Base-by-base conservation (phyloP, 2,888 invertebrate species). In the Halictus quadricinctus region DNA sequence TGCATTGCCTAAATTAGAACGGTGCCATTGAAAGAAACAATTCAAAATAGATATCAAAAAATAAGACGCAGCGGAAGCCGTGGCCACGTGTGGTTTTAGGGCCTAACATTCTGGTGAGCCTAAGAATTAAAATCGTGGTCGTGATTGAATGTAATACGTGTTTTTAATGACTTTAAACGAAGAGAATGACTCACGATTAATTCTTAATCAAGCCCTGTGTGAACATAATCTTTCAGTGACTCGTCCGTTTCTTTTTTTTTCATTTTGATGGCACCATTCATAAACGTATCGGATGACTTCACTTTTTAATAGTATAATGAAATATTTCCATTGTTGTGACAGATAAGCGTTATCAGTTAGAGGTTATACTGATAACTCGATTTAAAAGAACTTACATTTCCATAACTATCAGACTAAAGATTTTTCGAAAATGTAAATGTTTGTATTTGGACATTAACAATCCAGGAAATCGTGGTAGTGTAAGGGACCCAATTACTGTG, bases 331-430 rank as follows among this genome's bases (percentile, higher is more conserved):
- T 43, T 66, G 36, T 75, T 75, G n/a, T 29, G 54, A 64, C 25
- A 74, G 18, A 72, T 46, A 29, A 21, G 46, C 21, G 13, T 72
- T 79, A 76, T 84, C 58, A 25, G 79, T 84, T 84, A 76, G 36
- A 84, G 72, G 78, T 84, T 84, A 76, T 79, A 72, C 13, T 46
- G 66, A 83, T 73, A 83, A 77, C 18, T 46, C 7, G 15, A 41
- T 58, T 15, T 4, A 46, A 18, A 69, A 46, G 2, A 76, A 69
- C 18, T 6, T n/a, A 15, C 25, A 29, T 13, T 15, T 41, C 3
- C 6, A 84, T 73, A 54, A 74, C n/a, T 10, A n/a, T 21, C 18
- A 18, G 60, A 46, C 41, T 48, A 50, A 21, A 29, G 5, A 29
- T 64, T 29, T 15, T 64, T 74, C 21, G n/a, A 29, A 13, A 46